Evolutionary conservation across 1,140 invertebrate genomes (phyloP), one percentile per base, ranked within the genome.

Genomic region (Grapholita molesta): DNA sequence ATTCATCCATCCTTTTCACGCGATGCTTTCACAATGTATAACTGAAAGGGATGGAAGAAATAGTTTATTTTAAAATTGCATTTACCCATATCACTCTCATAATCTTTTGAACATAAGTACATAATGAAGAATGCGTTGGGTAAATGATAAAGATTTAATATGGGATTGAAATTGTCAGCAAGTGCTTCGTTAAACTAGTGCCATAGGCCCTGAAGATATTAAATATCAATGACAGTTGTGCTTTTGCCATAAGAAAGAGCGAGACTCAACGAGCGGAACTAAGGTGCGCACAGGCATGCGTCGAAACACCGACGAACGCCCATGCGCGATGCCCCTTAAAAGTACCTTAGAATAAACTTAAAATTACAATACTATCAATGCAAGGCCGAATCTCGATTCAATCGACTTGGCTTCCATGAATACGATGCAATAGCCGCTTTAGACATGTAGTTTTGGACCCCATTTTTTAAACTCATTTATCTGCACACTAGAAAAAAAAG

Each of bases 231-330:
- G n/a, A 12, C 38, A 42, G n/a, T n/a, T n/a, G n/a, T n/a, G 15
- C 6, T 9, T 48, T 5, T 21, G 15, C 18, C 42, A 12, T 61
- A 30, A 61, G n/a, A 61, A 66, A 83, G 71, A 82, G 68, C 77
- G 73, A 76, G 79, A 79, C 84, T 83, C 78, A 83, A 89, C 76
- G 78, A 83, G 72, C 85, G 81, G 79, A 88, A 87, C 85, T 87
- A 85, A 76, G 74, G 69, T 74, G 83, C 82, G 83, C 82, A 86
- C 73, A 75, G 80, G 79, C 76, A 80, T 80, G 80, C 85, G 82
- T 88, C 79, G 71, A 71, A 72, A n/a, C 48, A 28, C 72, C 75
- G 82, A 88, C 85, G 78, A 82, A 79, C 86, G 79, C 74, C 82
- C 66, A 67, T 84, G 73, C 85, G 80, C 81, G 69, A 21, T 48